These are phyloP conservation scores for Sinocyclocheilus anshuiensis DNA, from an alignment of 2,113 vertebrate species.

Conservation along the genomic window DNA sequence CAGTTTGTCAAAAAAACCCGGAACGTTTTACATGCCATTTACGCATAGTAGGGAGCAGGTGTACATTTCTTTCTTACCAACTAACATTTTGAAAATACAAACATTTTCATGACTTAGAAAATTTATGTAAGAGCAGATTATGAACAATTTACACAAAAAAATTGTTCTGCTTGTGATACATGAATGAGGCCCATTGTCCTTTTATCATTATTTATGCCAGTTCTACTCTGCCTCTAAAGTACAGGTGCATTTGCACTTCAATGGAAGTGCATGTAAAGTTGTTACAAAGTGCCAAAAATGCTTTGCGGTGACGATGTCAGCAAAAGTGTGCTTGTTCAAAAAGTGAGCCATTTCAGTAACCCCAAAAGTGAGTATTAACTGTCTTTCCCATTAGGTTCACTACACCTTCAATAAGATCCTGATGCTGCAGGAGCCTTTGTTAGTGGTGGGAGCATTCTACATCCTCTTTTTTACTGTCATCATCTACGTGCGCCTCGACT, in stretches of 20 bases:
- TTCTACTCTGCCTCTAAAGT: neutral
- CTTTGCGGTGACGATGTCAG: neutral
- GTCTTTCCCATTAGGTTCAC: constrained; percentile 79
- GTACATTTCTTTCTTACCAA: no score
- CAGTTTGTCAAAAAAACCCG: no score
- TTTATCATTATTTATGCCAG: neutral
- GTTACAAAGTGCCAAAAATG: neutral
- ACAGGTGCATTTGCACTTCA: neutral
- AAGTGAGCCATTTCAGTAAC: neutral
- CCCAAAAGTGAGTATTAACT: no score
- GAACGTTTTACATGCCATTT: no score
- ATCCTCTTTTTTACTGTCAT: constrained; percentile 98
- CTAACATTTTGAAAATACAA: no score
- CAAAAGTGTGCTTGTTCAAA: neutral
- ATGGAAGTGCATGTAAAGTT: neutral
- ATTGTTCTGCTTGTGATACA: no score
- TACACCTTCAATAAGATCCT: constrained; percentile 97
- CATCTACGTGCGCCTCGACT: constrained; percentile 93
- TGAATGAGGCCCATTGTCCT: no score
- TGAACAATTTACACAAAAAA: no score
- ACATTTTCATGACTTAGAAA: no score
- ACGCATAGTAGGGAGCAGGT: no score
- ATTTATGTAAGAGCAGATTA: no score
- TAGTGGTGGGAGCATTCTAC: constrained; percentile 96
- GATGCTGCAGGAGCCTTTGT: constrained; percentile 96